Percentiles rank a stretch among this genome's conserved stretches.
Conservation (phyloP, 2,797 vertebrate genomes). For the Otus scops region DNA sequence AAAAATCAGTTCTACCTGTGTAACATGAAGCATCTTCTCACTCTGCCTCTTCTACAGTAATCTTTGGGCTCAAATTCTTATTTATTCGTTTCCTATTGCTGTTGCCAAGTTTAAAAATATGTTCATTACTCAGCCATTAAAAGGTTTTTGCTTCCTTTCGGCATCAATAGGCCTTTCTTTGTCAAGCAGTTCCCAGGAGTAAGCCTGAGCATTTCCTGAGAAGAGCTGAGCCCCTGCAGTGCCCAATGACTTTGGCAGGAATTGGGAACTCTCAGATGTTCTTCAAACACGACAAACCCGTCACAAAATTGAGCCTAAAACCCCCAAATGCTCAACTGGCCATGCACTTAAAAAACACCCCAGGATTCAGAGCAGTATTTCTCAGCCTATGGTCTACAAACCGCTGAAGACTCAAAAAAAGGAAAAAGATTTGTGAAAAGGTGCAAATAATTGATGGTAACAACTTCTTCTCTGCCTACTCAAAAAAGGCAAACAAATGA, state of each 20-base stretch:
- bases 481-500: neutral
- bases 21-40: neutral
- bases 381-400: neutral
- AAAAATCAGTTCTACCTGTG: neutral
- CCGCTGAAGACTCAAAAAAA: neutral
- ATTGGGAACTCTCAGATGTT: neutral
- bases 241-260: neutral
- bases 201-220: neutral
- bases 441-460: neutral
- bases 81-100: neutral
- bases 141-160: constrained; percentile 39
- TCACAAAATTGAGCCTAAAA: neutral
- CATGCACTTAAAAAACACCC: neutral
- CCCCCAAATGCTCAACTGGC: neutral
- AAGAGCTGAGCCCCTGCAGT: neutral
- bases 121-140: constrained; percentile 5
- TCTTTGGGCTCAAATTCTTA: neutral
- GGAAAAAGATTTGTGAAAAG: neutral
- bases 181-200: neutral
- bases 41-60: neutral
- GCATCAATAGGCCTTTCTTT: constrained; percentile 7
- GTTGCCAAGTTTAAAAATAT: constrained; percentile 33
- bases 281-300: neutral
- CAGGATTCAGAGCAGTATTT: neutral
- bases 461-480: neutral